Evolutionary conservation across 2,113 vertebrate species (phyloP).

Genomic region (Ictidomys tridecemlineatus): DNA sequence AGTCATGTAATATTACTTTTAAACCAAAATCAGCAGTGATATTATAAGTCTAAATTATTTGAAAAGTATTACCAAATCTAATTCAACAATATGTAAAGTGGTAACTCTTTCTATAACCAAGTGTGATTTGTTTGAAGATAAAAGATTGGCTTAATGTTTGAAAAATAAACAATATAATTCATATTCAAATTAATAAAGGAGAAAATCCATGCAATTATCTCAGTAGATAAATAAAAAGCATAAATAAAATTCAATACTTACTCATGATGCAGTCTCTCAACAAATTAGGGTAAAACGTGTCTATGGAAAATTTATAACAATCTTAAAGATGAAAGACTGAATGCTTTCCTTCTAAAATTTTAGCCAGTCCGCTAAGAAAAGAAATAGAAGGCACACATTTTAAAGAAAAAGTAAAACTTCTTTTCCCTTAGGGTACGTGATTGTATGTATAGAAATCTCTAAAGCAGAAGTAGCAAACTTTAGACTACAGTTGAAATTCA

Average conservation of each 20-base stretch:
- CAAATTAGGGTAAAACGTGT: background rate
- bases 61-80: background rate
- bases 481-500: background rate
- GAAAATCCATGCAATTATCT: background rate
- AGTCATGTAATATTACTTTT: background rate
- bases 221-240: background rate
- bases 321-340: background rate
- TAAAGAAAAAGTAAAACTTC: background rate
- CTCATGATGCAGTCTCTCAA: background rate
- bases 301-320: background rate
- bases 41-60: background rate
- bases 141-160: background rate
- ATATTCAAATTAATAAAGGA: background rate
- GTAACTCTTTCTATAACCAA: background rate
- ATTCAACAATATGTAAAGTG: background rate
- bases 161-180: constrained; percentile 39
- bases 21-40: background rate
- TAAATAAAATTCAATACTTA: background rate
- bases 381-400: background rate
- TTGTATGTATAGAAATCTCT: background rate
- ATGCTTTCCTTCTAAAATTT: background rate
- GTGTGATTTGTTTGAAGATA: background rate
- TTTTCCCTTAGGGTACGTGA: background rate
- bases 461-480: background rate
- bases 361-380: background rate